Conservation (phyloP, 2,113 vertebrate species). For the Phyllostomus hastatus region DNA sequence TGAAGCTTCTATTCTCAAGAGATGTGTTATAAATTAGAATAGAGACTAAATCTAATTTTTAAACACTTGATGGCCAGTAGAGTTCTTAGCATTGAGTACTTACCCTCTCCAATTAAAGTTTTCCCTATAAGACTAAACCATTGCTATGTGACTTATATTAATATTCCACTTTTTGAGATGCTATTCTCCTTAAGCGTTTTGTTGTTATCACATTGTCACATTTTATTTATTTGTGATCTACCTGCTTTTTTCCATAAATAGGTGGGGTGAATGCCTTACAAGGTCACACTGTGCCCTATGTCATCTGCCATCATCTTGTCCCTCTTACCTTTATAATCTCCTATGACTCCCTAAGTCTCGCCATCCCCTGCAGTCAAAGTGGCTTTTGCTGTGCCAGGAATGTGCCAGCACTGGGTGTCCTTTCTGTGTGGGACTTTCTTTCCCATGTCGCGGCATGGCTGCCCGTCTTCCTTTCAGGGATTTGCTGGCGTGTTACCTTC, state of each 20-base stretch:
- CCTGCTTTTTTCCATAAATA: background rate
- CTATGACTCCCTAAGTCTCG: rapidly evolving
- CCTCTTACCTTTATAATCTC: background rate
- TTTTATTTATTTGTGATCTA: background rate
- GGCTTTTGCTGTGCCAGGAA: background rate
- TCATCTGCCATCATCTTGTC: too few relatives aligned
- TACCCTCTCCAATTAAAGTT: background rate
- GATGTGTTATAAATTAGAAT: background rate
- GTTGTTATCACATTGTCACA: background rate
- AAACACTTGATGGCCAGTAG: background rate
- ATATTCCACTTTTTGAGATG: background rate
- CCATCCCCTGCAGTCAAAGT: background rate
- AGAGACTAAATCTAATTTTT: background rate
- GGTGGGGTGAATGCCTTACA: background rate
- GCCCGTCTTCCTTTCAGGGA: background rate
- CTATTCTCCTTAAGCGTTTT: background rate
- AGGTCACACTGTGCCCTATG: background rate
- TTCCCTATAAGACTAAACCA: background rate
- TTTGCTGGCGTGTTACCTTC: background rate
- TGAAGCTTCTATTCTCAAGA: background rate
- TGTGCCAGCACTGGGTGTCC: background rate
- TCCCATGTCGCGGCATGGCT: background rate
- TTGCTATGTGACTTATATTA: background rate
- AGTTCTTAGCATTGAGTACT: background rate
- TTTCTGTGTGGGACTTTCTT: background rate